Evolutionary conservation across 2,888 invertebrate genomes (phyloP).

Genomic region (Acheta domesticus): DNA sequence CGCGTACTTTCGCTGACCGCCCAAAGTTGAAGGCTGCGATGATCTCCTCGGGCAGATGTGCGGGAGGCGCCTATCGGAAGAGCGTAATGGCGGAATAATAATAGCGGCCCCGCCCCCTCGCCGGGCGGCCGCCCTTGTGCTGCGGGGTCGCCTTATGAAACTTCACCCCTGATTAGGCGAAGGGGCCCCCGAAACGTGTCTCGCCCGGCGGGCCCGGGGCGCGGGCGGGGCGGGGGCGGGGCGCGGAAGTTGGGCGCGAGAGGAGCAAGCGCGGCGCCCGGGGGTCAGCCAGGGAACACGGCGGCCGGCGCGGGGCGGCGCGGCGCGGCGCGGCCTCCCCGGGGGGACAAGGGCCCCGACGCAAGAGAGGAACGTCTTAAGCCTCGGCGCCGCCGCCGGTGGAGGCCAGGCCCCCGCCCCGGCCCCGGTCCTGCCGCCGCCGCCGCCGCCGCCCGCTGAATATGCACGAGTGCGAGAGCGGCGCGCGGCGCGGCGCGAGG

Average conservation of each 20-base stretch:
- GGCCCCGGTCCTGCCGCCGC: no score
- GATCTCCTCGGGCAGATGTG: no score
- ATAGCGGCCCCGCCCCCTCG: no score
- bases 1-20: no score
- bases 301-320: not conserved
- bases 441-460: not conserved
- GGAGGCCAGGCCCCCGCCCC: no score
- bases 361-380: not conserved
- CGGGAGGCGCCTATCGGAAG: no score
- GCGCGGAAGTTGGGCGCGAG: not conserved
- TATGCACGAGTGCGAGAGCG: not conserved
- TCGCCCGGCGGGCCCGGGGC: not conserved
- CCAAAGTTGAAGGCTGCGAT: no score
- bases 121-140: no score
- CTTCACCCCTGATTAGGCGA: not conserved
- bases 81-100: no score
- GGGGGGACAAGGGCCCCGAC: not conserved
- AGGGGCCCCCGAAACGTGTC: not conserved
- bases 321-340: not conserved
- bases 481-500: not conserved
- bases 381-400: no score
- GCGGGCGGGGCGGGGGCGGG: not conserved
- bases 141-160: not conserved
- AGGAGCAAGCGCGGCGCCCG: not conserved
- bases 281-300: not conserved